Base-by-base conservation (phyloP, 2,113 vertebrate genomes). In the Tachuris rubrigastra region DNA sequence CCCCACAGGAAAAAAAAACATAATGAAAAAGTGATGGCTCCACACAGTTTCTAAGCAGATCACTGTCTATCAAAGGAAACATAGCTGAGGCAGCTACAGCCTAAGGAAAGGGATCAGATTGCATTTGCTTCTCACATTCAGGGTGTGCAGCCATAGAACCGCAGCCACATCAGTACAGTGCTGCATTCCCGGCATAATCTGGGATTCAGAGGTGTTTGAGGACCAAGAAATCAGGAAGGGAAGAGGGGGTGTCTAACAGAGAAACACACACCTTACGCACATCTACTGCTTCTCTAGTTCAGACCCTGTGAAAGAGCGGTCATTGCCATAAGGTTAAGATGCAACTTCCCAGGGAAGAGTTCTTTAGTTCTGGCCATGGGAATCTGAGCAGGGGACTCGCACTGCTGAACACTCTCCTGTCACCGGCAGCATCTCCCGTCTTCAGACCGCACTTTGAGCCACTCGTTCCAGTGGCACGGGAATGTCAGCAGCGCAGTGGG, bases 401-500 rank as follows among this genome's bases (percentile, higher is more conserved):
- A 0, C 33, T 0, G n/a, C n/a, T 20, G 8, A 39, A 7, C 7
- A 47, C 0, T 24, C 35, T 15, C 21, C 47, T 0, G 50, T 5
- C 67, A 9, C 42, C 23, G 8, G 52, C 35, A 47, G 6, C 35
- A 0, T 1, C 56, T 3, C 30, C 41, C 1, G 7, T 2, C 58
- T 7, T 5, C 49, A 4, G 6, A 35, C 4, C 0, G 21, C 77
- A 0, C 24, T 18, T 1, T 0, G 74, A 60, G 62, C 37, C 1
- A 0, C 0, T 5, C 24, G 2, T 15, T 3, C 49, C 41, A 9
- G 2, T 0, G 47, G 4, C 25, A 1, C 6, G 30, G 55, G 28
- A 7, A 0, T 1, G 21, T 0, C 50, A 8, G 49, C 59, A 12
- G 59, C 62, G 8, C 76, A 2, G 3, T 0, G 52, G 4, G 14